These are phyloP conservation scores for Apantesis nais DNA, from an alignment of 2,888 invertebrate species.

Conservation along the genomic window DNA sequence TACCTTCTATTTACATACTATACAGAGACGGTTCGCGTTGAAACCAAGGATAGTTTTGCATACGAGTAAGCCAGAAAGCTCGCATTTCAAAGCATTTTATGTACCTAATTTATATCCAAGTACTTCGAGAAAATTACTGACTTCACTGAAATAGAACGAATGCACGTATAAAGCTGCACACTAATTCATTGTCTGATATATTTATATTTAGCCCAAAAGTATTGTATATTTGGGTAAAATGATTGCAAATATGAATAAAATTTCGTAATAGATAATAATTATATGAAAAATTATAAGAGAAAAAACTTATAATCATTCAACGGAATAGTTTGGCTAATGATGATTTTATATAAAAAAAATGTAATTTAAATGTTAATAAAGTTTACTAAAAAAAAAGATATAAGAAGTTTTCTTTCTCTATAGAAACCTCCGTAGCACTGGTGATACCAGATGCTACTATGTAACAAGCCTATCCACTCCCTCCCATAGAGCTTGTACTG, in stretches of 20 bases:
- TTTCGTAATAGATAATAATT: no score
- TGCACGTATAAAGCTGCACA: neutral
- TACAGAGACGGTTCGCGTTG: neutral
- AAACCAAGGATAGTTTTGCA: neutral
- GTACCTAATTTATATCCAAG: slow-evolving; percentile 15
- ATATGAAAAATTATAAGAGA: no score
- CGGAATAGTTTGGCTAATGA: no score
- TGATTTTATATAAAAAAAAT: no score
- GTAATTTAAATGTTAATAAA: no score
- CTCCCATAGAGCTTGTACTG: no score
- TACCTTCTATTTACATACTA: slow-evolving; percentile 6
- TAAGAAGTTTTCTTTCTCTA: neutral
- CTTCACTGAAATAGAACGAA: neutral
- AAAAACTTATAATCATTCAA: no score
- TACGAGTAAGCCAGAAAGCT: neutral
- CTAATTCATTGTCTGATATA: neutral
- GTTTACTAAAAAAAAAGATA: no score
- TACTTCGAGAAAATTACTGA: neutral
- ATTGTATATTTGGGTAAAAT: neutral
- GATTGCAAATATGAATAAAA: no score
- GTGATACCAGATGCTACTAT: neutral
- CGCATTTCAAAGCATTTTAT: slow-evolving; percentile 11
- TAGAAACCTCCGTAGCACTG: neutral
- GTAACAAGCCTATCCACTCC: neutral
- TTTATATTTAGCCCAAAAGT: neutral